Base-by-base conservation (phyloP, 2,888 invertebrate species). In the Seladonia tumulorum region DNA sequence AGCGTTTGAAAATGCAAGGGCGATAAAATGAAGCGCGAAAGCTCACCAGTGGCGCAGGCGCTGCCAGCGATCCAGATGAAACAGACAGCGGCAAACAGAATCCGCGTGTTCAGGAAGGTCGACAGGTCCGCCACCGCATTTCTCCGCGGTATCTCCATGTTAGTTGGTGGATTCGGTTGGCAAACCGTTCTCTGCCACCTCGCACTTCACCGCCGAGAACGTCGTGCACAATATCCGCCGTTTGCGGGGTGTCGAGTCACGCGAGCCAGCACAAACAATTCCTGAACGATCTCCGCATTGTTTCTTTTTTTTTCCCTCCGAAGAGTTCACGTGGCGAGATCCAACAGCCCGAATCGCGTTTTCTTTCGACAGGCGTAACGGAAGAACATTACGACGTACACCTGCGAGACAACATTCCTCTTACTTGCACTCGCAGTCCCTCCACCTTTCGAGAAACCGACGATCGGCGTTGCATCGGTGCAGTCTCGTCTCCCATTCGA, bases 41-140 rank as follows among this genome's bases (percentile, higher is more conserved):
- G 91, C 92, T 92, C 79, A 92, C 92, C 92, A 82, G 88, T 90
- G 84, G 92, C 92, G 90, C 88, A 90, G 80, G 91, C 92, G 89
- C 92, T 88, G 71, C 87, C 86, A 82, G 87, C 87, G 86, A 91
- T 90, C 86, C 90, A 89, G 72, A 88, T 87, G 85, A 92, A 78
- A 75, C 82, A 89, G 49, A 89, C 83, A 90, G 91, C 88, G 90
- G 91, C 88, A 88, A 92, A 86, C 29, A 88, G 74, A 77, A 90
- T 78, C 39, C 89, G 79, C 70, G 88, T 82, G 75, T 66, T 85
- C 60, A 80, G 74, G 76, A 82, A 83, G 85, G 82, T 81, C 77
- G 91, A 86, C 79, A 88, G 83, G 86, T 87, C 81, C 83, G 68
- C 76, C 81, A 81, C 79, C 79, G 85, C 83, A 74, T 82, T 84